A percentile compares a stretch with the other conserved stretches of the same genome.
Conservation (phyloP, 2,888 invertebrate genomes). For the Tineola bisselliella region DNA sequence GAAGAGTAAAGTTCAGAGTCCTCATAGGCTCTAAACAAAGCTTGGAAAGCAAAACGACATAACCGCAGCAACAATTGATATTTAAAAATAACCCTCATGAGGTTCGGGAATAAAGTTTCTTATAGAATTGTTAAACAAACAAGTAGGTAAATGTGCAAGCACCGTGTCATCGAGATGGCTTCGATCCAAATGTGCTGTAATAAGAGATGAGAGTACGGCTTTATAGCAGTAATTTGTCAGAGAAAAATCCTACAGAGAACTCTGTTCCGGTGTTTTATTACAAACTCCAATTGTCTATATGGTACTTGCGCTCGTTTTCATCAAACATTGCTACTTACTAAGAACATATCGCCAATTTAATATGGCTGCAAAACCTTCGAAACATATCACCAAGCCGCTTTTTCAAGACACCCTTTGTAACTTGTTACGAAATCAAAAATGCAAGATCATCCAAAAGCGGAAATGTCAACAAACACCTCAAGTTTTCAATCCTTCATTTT, state of each 20-base stretch:
- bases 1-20: slow-evolving; percentile 27
- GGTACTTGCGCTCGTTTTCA: not conserved
- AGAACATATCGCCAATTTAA: not conserved
- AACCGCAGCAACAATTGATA: not conserved
- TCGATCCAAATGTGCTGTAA: slow-evolving; percentile 12
- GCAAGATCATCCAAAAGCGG: not conserved
- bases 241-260: not conserved
- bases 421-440: not conserved
- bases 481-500: not conserved
- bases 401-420: too few species aligned
- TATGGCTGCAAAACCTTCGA: too few species aligned
- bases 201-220: slow-evolving; percentile 4
- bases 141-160: slow-evolving; percentile 11
- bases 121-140: not conserved
- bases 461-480: not conserved
- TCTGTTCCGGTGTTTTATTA: slow-evolving; percentile 11
- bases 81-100: not conserved
- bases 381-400: too few species aligned
- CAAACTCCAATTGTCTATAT: not conserved
- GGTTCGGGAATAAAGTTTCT: not conserved
- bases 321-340: not conserved
- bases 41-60: not conserved
- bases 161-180: slow-evolving; percentile 11
- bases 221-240: slow-evolving; percentile 12
- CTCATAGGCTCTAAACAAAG: slow-evolving; percentile 24